These are phyloP conservation scores for Oreohelix idahoensis DNA, from an alignment of 1,140 invertebrate species.

Conservation along the genomic window DNA sequence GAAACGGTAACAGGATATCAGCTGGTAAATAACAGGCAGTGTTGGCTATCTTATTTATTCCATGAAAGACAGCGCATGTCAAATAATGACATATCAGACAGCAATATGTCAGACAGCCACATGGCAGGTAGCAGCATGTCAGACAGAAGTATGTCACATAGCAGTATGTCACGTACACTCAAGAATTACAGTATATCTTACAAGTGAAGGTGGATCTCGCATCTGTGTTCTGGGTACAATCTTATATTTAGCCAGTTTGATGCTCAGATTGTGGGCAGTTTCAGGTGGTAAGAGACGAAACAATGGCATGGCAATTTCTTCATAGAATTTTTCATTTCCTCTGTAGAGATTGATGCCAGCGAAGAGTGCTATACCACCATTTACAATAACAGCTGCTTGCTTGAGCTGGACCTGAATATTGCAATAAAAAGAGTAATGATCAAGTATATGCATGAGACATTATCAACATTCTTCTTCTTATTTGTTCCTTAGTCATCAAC, in stretches of 20 bases:
- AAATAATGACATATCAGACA: too few species aligned
- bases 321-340: constrained; percentile 85
- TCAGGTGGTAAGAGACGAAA: constrained; percentile 82
- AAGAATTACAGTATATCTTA: constrained; percentile 40
- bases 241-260: constrained; percentile 83
- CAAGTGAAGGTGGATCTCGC: constrained; percentile 61
- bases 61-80: too few species aligned
- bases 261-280: constrained; percentile 83
- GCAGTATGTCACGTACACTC: too few species aligned
- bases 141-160: too few species aligned
- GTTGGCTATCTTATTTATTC: too few species aligned
- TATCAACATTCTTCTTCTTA: too few species aligned
- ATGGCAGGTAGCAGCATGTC: too few species aligned
- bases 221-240: constrained; percentile 76
- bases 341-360: constrained; percentile 59
- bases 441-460: neutral
- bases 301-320: constrained; percentile 81
- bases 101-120: too few species aligned
- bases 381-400: constrained; percentile 73
- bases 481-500: too few species aligned
- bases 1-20: too few species aligned
- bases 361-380: constrained; percentile 78
- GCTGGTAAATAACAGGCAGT: too few species aligned
- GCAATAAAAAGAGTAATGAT: neutral
- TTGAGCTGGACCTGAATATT: constrained; percentile 76